Evolutionary conservation across 2,888 invertebrate species (phyloP), one percentile per base, ranked within the genome.

Genomic region (Cistogaster globosa): DNA sequence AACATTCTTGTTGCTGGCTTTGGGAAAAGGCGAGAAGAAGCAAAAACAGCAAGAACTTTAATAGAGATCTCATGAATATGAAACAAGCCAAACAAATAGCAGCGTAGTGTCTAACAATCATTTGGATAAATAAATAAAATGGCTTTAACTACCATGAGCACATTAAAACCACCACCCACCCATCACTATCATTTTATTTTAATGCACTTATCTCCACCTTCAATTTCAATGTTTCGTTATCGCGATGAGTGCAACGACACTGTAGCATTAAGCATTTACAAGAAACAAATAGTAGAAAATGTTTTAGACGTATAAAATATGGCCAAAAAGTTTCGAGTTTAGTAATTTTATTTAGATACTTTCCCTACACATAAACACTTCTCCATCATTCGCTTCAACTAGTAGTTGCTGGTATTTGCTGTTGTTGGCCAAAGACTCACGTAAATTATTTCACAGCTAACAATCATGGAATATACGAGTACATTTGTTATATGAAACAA

Each of bases 171-270:
- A 38, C 26, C 26, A 42, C 2, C 42, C 60, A 58, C n/a, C 11
- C 77, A 11, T 32, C 60, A 58, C n/a, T 20, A 72, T 16, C 48
- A 9, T n/a, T 12, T 6, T 12, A 16, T n/a, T 11, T 12, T 12
- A 60, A 42, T 42, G 42, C 42, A 42, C 42, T 42, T 42, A 12
- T 42, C 42, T 42, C 42, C 42, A 42, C 42, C n/a, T 18, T 22
- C 8, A 0, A n/a, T 18, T 51, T n/a, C 11, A 11, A 62, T n/a
- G 42, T 32, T 63, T 38, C 11, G 62, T 60, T 72, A 86, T 82
- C 74, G 84, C 90, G 90, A 92, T 90, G 92, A 91, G 92, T 91
- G 92, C 92, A 92, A 91, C 91, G 92, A 91, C 91, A 89, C 89
- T 89, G 88, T 83, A 85, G 55, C 51, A 32, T 45, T 20, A 36